These are phyloP conservation scores for Poecilia gillii DNA, from an alignment of 2,797 vertebrate species.

Conservation along the genomic window DNA sequence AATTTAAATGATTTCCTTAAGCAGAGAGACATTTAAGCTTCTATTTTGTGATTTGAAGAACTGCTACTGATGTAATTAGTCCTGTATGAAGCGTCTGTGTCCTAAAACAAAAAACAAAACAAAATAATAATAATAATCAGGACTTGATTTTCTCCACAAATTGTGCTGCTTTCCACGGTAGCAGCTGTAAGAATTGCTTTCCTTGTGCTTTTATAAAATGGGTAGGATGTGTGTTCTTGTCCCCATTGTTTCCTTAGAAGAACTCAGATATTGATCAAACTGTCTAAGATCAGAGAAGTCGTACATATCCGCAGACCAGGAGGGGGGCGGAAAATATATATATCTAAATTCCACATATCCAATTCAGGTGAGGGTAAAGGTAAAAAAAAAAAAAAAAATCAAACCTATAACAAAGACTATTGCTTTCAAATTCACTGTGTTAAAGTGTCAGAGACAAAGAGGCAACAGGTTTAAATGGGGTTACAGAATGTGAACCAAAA, in stretches of 20 bases:
- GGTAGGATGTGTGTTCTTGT: slow-evolving; percentile 8
- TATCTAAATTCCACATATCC: slow-evolving; percentile 12
- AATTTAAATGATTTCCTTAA: slow-evolving; percentile 8
- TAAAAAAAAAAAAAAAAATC: slow-evolving; percentile 3
- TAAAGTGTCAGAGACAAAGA: neutral
- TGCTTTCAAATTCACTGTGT: neutral
- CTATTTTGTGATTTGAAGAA: neutral
- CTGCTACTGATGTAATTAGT: neutral
- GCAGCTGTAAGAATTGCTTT: slow-evolving; percentile 38
- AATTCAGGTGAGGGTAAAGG: slow-evolving; percentile 25
- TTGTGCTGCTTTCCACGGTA: slow-evolving; percentile 16
- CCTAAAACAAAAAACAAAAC: neutral
- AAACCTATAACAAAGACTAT: slow-evolving; percentile 18
- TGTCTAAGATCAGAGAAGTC: slow-evolving; percentile 32
- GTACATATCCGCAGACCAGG: slow-evolving; percentile 31
- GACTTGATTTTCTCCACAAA: slow-evolving; percentile 27
- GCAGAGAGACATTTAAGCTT: slow-evolving; percentile 5
- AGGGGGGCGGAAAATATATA: neutral
- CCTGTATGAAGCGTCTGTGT: slow-evolving; percentile 15
- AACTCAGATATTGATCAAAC: slow-evolving; percentile 48
- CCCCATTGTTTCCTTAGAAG: slow-evolving; percentile 20
- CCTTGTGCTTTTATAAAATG: slow-evolving; percentile 22
- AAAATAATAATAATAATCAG: neutral
- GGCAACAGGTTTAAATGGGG: neutral
- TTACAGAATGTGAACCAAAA: neutral